phyloP scores from a whole-genome alignment of 2,797 vertebrate species.

The Triplophysa yarkandensis region DNA sequence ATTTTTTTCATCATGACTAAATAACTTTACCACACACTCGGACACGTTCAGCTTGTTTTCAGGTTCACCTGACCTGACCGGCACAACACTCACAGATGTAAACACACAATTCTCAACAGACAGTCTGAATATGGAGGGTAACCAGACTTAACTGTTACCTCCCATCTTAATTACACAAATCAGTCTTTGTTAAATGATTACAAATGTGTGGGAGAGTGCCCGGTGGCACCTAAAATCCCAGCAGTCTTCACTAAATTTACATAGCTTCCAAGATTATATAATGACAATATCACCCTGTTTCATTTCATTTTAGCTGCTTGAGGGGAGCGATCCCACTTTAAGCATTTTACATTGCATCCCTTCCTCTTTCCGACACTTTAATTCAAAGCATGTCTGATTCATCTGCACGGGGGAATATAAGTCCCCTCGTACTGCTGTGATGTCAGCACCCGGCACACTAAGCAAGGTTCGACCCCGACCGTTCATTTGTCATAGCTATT shows the following conservation, averaged over 20 bases:
- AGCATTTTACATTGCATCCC: conserved; percentile 19
- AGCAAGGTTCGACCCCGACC: conserved; percentile 13
- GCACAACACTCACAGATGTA: conserved; percentile 3
- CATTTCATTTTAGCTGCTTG: conserved; percentile 32
- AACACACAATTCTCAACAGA: not conserved
- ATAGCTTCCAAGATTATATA: conserved; percentile 27
- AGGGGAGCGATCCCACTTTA: conserved; percentile 41
- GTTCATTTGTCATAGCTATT: conserved; percentile 43
- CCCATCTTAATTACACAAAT: conserved; percentile 19
- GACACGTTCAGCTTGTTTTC: not conserved
- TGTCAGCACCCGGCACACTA: not conserved
- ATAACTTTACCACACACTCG: no score
- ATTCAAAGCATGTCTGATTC: conserved; percentile 39
- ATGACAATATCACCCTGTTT: conserved; percentile 20
- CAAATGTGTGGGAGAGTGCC: not conserved
- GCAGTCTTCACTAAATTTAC: not conserved
- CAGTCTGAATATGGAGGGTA: not conserved
- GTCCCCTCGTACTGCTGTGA: not conserved
- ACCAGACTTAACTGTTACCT: conserved; percentile 2
- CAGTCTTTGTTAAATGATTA: conserved; percentile 6
- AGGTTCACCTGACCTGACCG: not conserved
- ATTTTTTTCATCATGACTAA: no score
- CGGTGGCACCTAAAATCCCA: conserved; percentile 6
- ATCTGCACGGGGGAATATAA: not conserved
- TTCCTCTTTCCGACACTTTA: conserved; percentile 27